Evolutionary conservation across 1,140 invertebrate species (phyloP).

Genomic region (Platyura marginata): DNA sequence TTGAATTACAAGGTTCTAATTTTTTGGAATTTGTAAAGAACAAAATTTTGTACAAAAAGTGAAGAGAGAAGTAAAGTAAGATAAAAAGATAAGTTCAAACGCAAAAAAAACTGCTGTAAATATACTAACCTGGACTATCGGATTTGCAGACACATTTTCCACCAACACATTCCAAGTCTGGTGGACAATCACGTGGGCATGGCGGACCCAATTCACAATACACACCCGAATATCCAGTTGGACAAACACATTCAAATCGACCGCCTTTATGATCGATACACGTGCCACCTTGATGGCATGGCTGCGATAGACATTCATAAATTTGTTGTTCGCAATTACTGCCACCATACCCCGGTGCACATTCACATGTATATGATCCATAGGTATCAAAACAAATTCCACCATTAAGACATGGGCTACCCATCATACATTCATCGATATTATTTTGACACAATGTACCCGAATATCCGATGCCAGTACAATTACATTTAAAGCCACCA

Average conservation of each 20-base stretch:
- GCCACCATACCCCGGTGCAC: conserved; percentile 64
- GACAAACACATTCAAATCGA: conserved; percentile 48
- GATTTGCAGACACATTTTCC: conserved; percentile 39
- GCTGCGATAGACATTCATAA: conserved; percentile 31
- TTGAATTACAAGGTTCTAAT: too few species aligned
- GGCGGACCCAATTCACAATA: conserved; percentile 19
- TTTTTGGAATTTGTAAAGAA: too few species aligned
- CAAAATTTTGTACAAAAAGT: too few species aligned
- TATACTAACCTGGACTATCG: conserved; percentile 45
- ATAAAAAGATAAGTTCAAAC: too few species aligned
- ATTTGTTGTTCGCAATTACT: conserved; percentile 36
- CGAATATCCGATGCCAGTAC: conserved; percentile 52
- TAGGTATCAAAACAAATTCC: conserved; percentile 63
- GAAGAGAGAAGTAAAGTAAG: too few species aligned
- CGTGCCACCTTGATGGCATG: conserved; percentile 41
- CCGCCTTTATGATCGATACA: conserved; percentile 34
- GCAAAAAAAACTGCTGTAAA: too few species aligned
- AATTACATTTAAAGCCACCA: conserved; percentile 63
- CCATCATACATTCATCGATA: conserved; percentile 61
- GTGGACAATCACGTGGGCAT: conserved; percentile 18
- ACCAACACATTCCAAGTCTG: conserved; percentile 20
- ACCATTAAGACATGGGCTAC: conserved; percentile 54
- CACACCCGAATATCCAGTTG: conserved; percentile 43
- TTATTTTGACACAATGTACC: conserved; percentile 64
- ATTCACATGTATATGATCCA: conserved; percentile 66